Evolutionary conservation across 1,140 invertebrate species (phyloP), one percentile per base, ranked within the genome.

Genomic region (Ceratina australensis): DNA sequence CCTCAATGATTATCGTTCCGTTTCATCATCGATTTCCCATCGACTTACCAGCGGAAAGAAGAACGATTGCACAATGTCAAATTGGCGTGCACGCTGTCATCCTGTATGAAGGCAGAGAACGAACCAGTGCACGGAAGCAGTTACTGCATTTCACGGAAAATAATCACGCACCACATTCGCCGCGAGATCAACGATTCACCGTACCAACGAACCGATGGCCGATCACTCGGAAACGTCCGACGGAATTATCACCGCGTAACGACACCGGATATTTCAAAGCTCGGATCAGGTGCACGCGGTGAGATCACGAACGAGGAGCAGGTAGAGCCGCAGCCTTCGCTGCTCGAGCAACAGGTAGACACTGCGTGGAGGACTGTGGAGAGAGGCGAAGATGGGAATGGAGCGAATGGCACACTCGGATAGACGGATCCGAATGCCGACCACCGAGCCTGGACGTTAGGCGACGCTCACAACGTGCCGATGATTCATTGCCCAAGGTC

Each of bases 301-400:
- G 24, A 1, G 24, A 33, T 15, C 13, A 28, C 47, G 33, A 56
- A 54, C 5, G 13, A 22, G 64, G 18, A 68, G 49, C 72, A 84
- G 76, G 76, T 78, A 72, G 56, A 50, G 63, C 47, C 52, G 54
- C 61, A 81, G 80, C 77, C 82, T 83, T 87, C 81, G 79, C 78
- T 50, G 71, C 50, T 81, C 83, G 88, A 88, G 88, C 88, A 90
- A 90, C 89, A 90, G 89, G 89, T 90, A 90, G 87, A 89, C 54
- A 89, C 87, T 89, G 82, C n/a, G 33, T 42, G 33, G 33, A 42
- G 33, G 33, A 42, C 33, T 42, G 33, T 33, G 73, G 64, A 71
- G 77, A 79, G 82, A 81, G 79, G 79, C 80, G 81, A 83, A 79
- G 84, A 86, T 83, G 81, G 78, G 86, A 81, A 82, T 71, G 79